Conservation (phyloP, 2,797 vertebrate species). For the Cyprinella venusta region DNA sequence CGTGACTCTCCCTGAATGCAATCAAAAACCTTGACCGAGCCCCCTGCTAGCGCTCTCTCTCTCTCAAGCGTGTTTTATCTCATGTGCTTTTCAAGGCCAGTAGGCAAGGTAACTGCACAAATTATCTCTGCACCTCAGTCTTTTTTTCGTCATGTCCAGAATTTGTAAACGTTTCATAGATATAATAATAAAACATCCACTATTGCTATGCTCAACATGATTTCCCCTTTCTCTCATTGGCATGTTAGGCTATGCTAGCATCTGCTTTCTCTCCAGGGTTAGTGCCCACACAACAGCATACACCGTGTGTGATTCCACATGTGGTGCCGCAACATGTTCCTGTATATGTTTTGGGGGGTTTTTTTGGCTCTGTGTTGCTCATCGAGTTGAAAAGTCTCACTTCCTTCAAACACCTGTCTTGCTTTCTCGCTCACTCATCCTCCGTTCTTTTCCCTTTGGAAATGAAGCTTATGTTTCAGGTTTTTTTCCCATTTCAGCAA, state of each 20-base stretch:
- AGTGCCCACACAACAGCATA: slow-evolving; percentile 3
- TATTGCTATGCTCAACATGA: background rate
- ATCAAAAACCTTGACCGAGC: slow-evolving; percentile 40
- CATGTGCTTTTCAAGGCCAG: slow-evolving; percentile 45
- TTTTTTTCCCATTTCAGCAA: slow-evolving; percentile 21
- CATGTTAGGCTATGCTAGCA: background rate
- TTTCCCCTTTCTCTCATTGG: background rate
- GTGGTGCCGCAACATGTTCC: slow-evolving; percentile 14
- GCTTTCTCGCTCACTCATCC: slow-evolving; percentile 7
- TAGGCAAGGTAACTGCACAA: slow-evolving; percentile 38
- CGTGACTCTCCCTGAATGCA: slow-evolving; percentile 47
- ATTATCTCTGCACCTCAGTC: slow-evolving; percentile 7
- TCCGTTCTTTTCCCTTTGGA: slow-evolving; percentile 44
- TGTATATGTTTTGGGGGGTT: background rate
- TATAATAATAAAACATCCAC: slow-evolving; percentile 3
- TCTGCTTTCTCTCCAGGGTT: slow-evolving; percentile 30
- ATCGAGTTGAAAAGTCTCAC: background rate
- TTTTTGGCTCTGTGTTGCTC: background rate
- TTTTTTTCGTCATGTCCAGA: slow-evolving; percentile 12
- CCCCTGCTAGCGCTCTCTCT: background rate
- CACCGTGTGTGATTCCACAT: slow-evolving; percentile 17
- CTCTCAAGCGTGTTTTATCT: background rate
- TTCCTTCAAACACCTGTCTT: slow-evolving; percentile 33
- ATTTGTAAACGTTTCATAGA: slow-evolving; percentile 3
- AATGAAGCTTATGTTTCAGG: slow-evolving; percentile 19